Evolutionary conservation across 1,140 invertebrate species (phyloP).

Genomic region (Stenopsyche tienmushanensis): DNA sequence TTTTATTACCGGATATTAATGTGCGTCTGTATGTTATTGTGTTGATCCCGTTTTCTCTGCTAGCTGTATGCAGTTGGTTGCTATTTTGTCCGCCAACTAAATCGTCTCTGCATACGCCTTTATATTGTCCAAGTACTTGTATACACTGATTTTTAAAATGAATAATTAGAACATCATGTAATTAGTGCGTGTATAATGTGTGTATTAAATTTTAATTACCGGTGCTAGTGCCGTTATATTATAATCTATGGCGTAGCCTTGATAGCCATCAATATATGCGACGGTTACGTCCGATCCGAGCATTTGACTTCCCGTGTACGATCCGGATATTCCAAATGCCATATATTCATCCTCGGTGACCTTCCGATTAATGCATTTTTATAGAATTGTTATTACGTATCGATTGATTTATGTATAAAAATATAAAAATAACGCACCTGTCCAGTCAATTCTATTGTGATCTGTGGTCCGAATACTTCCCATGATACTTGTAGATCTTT

Average conservation of each 20-base stretch:
- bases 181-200: neutral
- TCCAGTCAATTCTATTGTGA: constrained; percentile 85
- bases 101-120: constrained; percentile 82
- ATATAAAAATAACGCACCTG: constrained; percentile 63
- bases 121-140: constrained; percentile 79
- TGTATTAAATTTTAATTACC: constrained; percentile 53
- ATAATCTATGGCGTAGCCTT: constrained; percentile 78
- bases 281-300: constrained; percentile 82
- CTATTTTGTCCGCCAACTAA: constrained; percentile 74
- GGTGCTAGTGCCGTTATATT: constrained; percentile 82
- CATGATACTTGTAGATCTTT: constrained; percentile 80
- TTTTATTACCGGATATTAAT: constrained; percentile 69
- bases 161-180: neutral
- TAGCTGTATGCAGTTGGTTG: constrained; percentile 72
- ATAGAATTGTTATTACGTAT: neutral
- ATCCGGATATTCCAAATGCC: constrained; percentile 84
- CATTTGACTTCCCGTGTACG: constrained; percentile 71
- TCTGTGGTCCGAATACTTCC: constrained; percentile 87
- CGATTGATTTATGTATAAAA: neutral
- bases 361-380: too few relatives aligned
- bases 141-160: constrained; percentile 65
- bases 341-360: constrained; percentile 77
- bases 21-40: constrained; percentile 75
- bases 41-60: constrained; percentile 72
- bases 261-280: constrained; percentile 69